phyloP scores from a whole-genome alignment of 2,113 vertebrate species.

The Seriola aureovittata region DNA sequence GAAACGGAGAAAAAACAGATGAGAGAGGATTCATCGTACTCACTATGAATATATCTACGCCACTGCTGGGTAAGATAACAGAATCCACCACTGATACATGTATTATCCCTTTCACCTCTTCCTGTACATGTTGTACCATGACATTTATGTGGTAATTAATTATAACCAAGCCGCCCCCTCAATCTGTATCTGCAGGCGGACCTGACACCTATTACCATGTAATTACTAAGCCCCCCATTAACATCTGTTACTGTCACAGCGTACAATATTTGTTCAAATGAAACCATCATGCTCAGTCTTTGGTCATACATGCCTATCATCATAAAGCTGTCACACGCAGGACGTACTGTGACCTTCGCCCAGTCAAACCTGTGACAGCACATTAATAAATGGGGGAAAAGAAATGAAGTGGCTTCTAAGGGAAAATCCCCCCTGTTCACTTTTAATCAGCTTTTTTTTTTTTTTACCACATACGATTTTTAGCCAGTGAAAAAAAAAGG shows the following conservation, averaged over 20 bases:
- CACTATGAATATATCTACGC: background rate
- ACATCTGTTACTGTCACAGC: conserved; percentile 32
- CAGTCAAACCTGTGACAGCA: background rate
- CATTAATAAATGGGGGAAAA: background rate
- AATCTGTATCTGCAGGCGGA: background rate
- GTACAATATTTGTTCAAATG: conserved; percentile 11
- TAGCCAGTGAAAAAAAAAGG: background rate
- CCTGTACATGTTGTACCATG: conserved; percentile 17
- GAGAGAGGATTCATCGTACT: background rate
- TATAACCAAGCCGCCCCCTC: background rate
- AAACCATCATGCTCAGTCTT: conserved; percentile 7
- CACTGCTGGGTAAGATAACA: background rate
- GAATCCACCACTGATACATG: background rate
- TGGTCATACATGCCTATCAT: conserved; percentile 2
- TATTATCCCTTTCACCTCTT: conserved; percentile 22
- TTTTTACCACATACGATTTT: background rate
- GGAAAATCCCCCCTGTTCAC: background rate
- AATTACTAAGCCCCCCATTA: conserved; percentile 26
- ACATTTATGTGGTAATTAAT: conserved; percentile 47
- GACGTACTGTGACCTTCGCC: conserved; percentile 23
- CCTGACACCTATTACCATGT: conserved; percentile 27
- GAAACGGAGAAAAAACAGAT: background rate
- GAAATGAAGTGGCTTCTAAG: background rate
- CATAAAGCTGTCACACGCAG: background rate
- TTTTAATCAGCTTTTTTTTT: background rate